Evolutionary conservation across 2,888 invertebrate species (phyloP).

Genomic region (Drosophila tanythrix): DNA sequence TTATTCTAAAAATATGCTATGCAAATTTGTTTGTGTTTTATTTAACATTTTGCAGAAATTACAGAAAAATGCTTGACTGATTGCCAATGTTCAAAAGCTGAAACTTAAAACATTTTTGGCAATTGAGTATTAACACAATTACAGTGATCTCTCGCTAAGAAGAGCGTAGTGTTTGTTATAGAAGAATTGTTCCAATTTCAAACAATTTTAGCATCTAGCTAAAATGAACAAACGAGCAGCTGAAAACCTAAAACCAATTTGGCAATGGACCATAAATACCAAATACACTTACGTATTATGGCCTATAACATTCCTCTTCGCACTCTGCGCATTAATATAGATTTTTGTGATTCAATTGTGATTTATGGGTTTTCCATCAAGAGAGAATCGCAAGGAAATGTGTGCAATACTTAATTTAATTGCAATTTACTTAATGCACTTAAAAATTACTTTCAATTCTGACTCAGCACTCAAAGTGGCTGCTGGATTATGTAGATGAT

Average conservation of each 20-base stretch:
- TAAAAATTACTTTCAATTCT: slow-evolving; percentile 1
- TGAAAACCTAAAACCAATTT: slow-evolving; percentile 54
- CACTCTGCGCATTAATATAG: neutral
- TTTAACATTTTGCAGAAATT: neutral
- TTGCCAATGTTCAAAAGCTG: slow-evolving; percentile 28
- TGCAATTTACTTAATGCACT: slow-evolving; percentile 21
- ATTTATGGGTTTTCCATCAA: slow-evolving; percentile 20
- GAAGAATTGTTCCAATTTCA: neutral
- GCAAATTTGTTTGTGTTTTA: neutral
- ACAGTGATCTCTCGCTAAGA: neutral
- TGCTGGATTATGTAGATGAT: neutral
- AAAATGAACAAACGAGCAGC: neutral
- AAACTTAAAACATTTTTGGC: slow-evolving; percentile 54
- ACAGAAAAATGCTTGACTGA: slow-evolving; percentile 20
- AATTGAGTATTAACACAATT: slow-evolving; percentile 20
- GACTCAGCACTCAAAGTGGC: neutral
- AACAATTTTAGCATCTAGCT: neutral
- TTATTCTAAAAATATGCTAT: neutral
- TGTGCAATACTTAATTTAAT: slow-evolving; percentile 11
- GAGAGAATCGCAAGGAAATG: neutral
- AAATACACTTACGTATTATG: slow-evolving; percentile 25
- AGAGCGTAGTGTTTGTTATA: neutral
- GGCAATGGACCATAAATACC: slow-evolving; percentile 31
- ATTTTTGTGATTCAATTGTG: slow-evolving; percentile 24
- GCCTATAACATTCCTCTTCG: neutral